These are phyloP conservation scores for Melanargia galathea DNA, from an alignment of 2,888 invertebrate species.

Conservation along the genomic window DNA sequence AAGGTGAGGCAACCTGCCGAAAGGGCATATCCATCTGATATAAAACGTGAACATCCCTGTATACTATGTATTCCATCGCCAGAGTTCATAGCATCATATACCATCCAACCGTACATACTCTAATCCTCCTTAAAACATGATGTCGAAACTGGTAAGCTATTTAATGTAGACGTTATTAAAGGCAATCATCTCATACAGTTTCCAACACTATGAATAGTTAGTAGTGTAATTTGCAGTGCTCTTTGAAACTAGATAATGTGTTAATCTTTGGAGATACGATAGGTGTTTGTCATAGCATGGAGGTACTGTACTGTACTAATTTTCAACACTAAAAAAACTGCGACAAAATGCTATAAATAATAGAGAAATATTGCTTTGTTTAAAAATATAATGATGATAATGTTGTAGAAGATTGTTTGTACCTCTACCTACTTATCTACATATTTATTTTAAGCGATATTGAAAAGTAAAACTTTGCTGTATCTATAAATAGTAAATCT, in stretches of 20 bases:
- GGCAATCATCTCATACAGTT: constrained; percentile 9
- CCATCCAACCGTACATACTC: constrained; percentile 43
- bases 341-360: no score
- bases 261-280: constrained; percentile 6
- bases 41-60: constrained; percentile 74
- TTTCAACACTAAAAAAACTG: no score
- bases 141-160: constrained; percentile 68
- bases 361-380: no score
- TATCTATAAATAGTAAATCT: no score
- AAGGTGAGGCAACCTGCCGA: constrained; percentile 74
- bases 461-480: no score
- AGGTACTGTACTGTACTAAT: no score
- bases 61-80: constrained; percentile 59
- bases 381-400: no score
- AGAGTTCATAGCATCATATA: constrained; percentile 55
- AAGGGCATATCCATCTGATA: constrained; percentile 75
- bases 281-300: not conserved
- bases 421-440: no score
- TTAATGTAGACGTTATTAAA: constrained; percentile 22
- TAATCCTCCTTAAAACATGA: constrained; percentile 46
- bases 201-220: constrained; percentile 5
- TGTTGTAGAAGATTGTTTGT: no score
- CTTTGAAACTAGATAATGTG: constrained; percentile 19
- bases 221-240: constrained; percentile 18
- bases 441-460: no score